Percentiles rank a stretch among this genome's conserved stretches.
Evolutionary conservation across 2,888 invertebrate genomes (phyloP).

Genomic region (Cristatella mucedo): DNA sequence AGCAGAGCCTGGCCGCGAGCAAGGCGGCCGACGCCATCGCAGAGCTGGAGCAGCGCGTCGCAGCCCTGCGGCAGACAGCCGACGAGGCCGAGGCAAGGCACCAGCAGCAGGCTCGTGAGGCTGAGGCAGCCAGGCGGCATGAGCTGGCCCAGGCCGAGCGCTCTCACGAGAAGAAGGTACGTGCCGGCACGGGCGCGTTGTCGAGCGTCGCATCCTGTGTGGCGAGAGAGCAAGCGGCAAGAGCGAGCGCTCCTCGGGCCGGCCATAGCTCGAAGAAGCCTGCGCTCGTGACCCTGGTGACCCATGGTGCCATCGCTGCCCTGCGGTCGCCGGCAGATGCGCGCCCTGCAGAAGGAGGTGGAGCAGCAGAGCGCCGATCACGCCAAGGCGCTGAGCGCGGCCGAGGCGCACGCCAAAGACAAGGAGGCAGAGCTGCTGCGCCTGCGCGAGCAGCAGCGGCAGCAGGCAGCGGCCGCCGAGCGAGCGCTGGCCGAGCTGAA

Average conservation of each 20-base stretch:
- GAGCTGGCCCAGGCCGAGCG: no score
- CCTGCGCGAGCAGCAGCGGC: conserved; percentile 20
- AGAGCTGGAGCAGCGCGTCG: conserved; percentile 26
- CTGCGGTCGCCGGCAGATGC: conserved; percentile 17
- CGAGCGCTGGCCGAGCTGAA: conserved; percentile 31
- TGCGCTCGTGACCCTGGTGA: no score
- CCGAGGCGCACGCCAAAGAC: conserved; percentile 19
- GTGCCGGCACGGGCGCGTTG: no score
- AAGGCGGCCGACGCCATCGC: conserved; percentile 28
- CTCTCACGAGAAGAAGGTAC: no score
- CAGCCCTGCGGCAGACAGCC: conserved; percentile 27
- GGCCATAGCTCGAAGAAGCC: no score
- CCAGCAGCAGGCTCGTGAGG: no score
- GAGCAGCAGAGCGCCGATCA: conserved; percentile 21
- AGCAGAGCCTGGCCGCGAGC: conserved; percentile 23
- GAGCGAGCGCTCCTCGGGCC: no score
- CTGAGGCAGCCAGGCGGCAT: no score
- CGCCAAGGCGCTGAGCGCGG: neutral
- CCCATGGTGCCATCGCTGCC: no score
- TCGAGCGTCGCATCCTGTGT: no score
- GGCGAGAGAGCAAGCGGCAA: no score
- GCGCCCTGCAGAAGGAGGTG: conserved; percentile 27
- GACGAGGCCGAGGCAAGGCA: no score
- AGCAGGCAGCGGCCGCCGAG: conserved; percentile 25
- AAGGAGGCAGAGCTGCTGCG: conserved; percentile 27